Base-by-base conservation (phyloP, 2,888 invertebrate genomes). In the Taphrorychus bicolor region DNA sequence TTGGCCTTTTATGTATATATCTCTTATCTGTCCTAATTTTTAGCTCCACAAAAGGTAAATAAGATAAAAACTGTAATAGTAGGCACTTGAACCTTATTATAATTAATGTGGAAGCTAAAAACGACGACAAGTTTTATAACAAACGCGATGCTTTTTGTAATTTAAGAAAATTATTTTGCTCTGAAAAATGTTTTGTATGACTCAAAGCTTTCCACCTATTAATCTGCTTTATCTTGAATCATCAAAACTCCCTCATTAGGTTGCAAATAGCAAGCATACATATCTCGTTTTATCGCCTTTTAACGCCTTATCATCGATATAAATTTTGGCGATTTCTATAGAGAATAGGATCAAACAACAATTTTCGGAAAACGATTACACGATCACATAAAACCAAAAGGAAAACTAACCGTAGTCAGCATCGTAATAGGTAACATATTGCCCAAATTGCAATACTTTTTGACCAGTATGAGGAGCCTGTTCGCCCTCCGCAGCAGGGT, bases 351-450 rank as follows among this genome's bases (percentile, higher is more conserved):
- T n/a, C n/a, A n/a, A n/a, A n/a, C n/a, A n/a, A n/a, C n/a, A n/a
- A n/a, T n/a, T n/a, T n/a, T n/a, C n/a, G n/a, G n/a, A n/a, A 32
- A 32, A 32, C 11, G 7, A 32, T 32, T 11, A 32, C 32, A 32
- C 21, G n/a, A n/a, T n/a, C n/a, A n/a, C n/a, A n/a, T n/a, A n/a
- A n/a, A n/a, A 52, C 17, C 3, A 21, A 4, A 19, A 52, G 11
- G 21, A 51, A 51, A 21, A 78, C 78, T 77, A 76, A 78, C 78
- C 78, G 66, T 78, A 78, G 74, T 77, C 75, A n/a, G 74, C 58
- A 16, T 66, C 71, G 67, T 77, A 78, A 71, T 71, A 72, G 21
- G 72, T 74, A 23, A 72, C 57, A 67, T 74, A 74, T 72, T 74
- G 74, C 54, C 76, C 76, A 66, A 69, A 70, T 67, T 69, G 71